phyloP scores from a whole-genome alignment of 2,888 invertebrate genomes.

The Drosophila testacea region DNA sequence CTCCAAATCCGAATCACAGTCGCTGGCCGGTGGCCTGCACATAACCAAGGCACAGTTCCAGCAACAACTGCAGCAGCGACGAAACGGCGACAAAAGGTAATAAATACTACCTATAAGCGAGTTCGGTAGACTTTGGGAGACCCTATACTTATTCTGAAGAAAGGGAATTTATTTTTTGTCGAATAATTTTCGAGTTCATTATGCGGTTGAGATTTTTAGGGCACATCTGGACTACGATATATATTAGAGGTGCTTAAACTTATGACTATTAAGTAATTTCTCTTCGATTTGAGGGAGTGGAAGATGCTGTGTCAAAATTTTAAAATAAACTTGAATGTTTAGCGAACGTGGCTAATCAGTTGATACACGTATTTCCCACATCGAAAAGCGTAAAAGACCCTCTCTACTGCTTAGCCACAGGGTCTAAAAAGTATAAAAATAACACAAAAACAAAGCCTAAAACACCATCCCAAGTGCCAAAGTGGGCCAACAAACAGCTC shows the following conservation, averaged over 20 bases:
- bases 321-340: too few relatives aligned
- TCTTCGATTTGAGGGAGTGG: too few relatives aligned
- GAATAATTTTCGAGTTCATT: neutral
- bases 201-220: too few relatives aligned
- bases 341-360: too few relatives aligned
- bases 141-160: neutral
- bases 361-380: neutral
- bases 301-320: too few relatives aligned
- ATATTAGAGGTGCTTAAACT: too few relatives aligned
- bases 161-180: neutral
- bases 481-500: constrained; percentile 30
- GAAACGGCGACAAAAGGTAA: constrained; percentile 80
- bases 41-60: constrained; percentile 81
- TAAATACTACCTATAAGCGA: constrained; percentile 21
- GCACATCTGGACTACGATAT: too few relatives aligned
- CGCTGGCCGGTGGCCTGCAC: constrained; percentile 69
- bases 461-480: constrained; percentile 12
- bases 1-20: constrained; percentile 52
- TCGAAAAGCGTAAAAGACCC: neutral
- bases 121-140: neutral
- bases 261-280: too few relatives aligned
- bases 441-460: neutral
- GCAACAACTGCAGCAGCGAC: constrained; percentile 77
- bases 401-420: neutral
- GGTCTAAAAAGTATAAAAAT: constrained; percentile 1